These are phyloP conservation scores for Anneissia japonica DNA, from an alignment of 35 echinoderm and acorn worm species.

Conservation along the genomic window DNA sequence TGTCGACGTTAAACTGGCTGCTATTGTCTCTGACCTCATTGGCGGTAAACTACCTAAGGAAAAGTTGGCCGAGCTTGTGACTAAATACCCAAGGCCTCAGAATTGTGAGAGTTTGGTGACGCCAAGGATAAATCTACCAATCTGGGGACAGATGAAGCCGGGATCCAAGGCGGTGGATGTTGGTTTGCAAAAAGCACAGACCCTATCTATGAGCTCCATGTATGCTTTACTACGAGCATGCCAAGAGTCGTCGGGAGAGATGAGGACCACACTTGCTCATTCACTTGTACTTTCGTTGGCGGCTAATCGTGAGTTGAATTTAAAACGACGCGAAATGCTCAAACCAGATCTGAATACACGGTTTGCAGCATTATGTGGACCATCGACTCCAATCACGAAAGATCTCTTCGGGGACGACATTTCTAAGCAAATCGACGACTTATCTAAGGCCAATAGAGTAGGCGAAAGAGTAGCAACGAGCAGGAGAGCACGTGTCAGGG, in stretches of 20 bases:
- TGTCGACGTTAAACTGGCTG: neutral
- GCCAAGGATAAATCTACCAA: neutral
- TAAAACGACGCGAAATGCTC: neutral
- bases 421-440: neutral
- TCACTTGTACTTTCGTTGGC: neutral
- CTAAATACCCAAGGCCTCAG: neutral
- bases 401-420: neutral
- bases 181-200: neutral
- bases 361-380: neutral
- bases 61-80: neutral
- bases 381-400: neutral
- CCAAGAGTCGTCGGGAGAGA: neutral
- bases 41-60: neutral
- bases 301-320: neutral
- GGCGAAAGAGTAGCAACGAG: neutral
- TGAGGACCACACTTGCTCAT: neutral
- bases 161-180: neutral
- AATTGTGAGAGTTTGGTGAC: neutral
- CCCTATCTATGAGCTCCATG: neutral
- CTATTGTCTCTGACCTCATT: neutral
- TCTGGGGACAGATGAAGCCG: neutral
- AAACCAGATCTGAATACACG: neutral
- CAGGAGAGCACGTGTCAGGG: neutral
- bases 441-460: neutral
- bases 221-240: neutral